These are phyloP conservation scores for Sicus ferrugineus DNA, from an alignment of 2,888 invertebrate genomes.

Conservation along the genomic window DNA sequence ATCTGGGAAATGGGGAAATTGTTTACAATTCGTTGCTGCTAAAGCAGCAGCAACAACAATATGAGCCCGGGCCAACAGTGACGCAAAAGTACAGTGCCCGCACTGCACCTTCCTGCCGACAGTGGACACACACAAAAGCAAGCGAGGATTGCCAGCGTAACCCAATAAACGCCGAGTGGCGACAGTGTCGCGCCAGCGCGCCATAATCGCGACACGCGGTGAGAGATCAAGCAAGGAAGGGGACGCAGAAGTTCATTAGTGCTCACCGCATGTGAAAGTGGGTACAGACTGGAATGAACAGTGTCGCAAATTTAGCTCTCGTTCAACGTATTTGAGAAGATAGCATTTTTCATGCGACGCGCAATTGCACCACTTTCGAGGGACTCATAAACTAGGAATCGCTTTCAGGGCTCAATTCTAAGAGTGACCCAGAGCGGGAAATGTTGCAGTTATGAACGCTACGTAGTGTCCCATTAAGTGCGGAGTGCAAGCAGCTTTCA, in stretches of 20 bases:
- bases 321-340: constrained; percentile 6
- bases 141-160: constrained; percentile 33
- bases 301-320: no score
- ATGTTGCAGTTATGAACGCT: no score
- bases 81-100: background rate
- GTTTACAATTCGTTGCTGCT: constrained; percentile 13
- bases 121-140: background rate
- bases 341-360: constrained; percentile 40
- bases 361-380: constrained; percentile 19
- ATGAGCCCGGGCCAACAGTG: constrained; percentile 32
- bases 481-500: no score
- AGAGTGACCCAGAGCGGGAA: no score
- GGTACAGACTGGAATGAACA: no score
- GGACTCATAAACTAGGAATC: constrained; percentile 48
- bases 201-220: background rate
- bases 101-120: background rate
- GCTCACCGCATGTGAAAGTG: constrained; percentile 44
- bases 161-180: constrained; percentile 36
- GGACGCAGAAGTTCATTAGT: constrained; percentile 50
- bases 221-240: no score
- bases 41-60: constrained; percentile 9
- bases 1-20: constrained; percentile 24
- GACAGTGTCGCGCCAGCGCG: background rate
- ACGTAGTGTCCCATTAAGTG: no score
- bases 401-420: constrained; percentile 30